A percentile compares a stretch with the other conserved stretches of the same genome.
phyloP scores from a whole-genome alignment of 2,888 invertebrate species.

The Laspeyria flexula region DNA sequence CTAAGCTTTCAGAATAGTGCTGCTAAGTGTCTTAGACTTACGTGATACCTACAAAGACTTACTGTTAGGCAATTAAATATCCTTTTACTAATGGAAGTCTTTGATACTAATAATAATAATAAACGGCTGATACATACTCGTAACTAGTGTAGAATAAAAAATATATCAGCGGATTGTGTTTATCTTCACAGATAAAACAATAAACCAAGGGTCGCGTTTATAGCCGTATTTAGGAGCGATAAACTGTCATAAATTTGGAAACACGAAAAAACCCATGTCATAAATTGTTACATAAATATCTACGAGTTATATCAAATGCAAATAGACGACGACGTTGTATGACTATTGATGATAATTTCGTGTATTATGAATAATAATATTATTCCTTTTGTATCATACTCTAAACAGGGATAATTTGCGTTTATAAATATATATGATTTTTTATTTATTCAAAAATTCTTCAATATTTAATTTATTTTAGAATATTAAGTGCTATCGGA shows the following conservation, averaged over 20 bases:
- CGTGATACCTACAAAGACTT: background rate
- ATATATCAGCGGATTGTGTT: slow-evolving; percentile 8
- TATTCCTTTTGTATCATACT: too few relatives aligned
- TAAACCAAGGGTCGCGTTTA: slow-evolving; percentile 11
- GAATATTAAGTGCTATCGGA: too few relatives aligned
- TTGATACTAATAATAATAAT: too few relatives aligned
- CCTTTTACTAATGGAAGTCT: too few relatives aligned
- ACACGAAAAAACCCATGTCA: slow-evolving; percentile 4
- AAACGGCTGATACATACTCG: background rate
- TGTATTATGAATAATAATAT: too few relatives aligned
- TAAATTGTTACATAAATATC: slow-evolving; percentile 7
- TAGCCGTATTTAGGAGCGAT: slow-evolving; percentile 12
- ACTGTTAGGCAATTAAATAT: background rate
- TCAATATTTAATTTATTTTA: too few relatives aligned
- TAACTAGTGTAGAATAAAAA: slow-evolving; percentile 4
- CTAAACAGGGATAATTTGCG: too few relatives aligned
- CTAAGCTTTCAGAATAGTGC: slow-evolving; percentile 44
- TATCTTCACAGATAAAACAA: slow-evolving; percentile 12
- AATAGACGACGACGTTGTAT: slow-evolving; percentile 5
- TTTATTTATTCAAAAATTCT: too few relatives aligned
- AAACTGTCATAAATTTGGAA: slow-evolving; percentile 11
- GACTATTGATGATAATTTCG: slow-evolving; percentile 1
- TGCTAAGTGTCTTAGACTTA: slow-evolving; percentile 29
- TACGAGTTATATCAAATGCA: slow-evolving; percentile 6
- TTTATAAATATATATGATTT: too few relatives aligned